Evolutionary conservation across 2,888 invertebrate species (phyloP), one percentile per base, ranked within the genome.

Genomic region (Apodemia duryi): DNA sequence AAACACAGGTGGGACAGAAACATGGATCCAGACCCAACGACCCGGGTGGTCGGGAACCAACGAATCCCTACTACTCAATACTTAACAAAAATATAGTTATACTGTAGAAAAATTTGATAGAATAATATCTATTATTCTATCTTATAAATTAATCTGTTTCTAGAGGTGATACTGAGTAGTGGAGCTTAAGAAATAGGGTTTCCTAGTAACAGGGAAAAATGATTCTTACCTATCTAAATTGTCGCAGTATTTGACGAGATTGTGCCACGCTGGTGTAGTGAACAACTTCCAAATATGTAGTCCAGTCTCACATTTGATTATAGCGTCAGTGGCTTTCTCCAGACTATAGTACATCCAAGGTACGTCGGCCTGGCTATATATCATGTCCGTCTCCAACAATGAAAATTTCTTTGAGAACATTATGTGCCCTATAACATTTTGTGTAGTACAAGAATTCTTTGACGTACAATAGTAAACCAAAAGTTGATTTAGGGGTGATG

Each of bases 221-320:
- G 5, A 52, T n/a, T 73, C 80, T 75, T 75, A 94, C 94, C 85
- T 91, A 70, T 95, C 94, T 70, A 95, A 89, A 64, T 84, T 84
- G 72, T 95, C 94, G 72, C 94, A 95, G 72, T 94, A 84, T 70
- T 89, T 90, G 54, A 93, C 92, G 13, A 95, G 83, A 13, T 88
- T 87, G 68, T 85, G 92, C 91, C 93, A 93, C 13, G 93, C 85
- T 0, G 94, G 94, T 0, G 95, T 95, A 21, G 93, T 84, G 54
- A 94, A 81, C 62, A 95, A 84, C 74, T 94, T 93, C 95, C 95
- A 95, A 32, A 94, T 76, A 66, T 94, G 95, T 63, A 95, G 81
- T 1, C 95, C 95, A 49, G 93, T 91, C 75, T 95, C 95, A 74
- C 95, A 95, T 69, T 91, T 91, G 61, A 91, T 82, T 66, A 95